Percentiles rank a stretch among this genome's conserved stretches.
Evolutionary conservation across 2,113 vertebrate genomes (phyloP).

Genomic region (rabbit (Oryctolagus cuniculus)): mOryCun1.1 NC_091443.1:70636501-70637000

Average conservation of each 20-base stretch:
- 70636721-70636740: not conserved
- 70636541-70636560: not conserved
- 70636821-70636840: slow-evolving; percentile 5
- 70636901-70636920: slow-evolving; percentile 8
- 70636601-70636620: slow-evolving; percentile 26
- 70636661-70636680: not conserved
- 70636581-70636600: not conserved
- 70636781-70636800: slow-evolving; percentile 53
- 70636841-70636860: slow-evolving; percentile 5
- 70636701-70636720: not conserved
- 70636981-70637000: not conserved
- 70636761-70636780: slow-evolving; percentile 34
- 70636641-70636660: not conserved
- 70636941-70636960: not conserved
- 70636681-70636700: not conserved
- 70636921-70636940: not conserved
- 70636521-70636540: not conserved
- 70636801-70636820: slow-evolving; percentile 26
- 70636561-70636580: not conserved
- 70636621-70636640: not conserved
- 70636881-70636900: not conserved
- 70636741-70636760: slow-evolving; percentile 34
- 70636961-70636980: not conserved
- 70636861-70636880: not conserved
- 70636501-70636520: slow-evolving; percentile 57